A percentile compares a stretch with the other conserved stretches of the same genome.
Evolutionary conservation across 2,888 invertebrate genomes (phyloP).

Genomic region (Megamerina dolium): DNA sequence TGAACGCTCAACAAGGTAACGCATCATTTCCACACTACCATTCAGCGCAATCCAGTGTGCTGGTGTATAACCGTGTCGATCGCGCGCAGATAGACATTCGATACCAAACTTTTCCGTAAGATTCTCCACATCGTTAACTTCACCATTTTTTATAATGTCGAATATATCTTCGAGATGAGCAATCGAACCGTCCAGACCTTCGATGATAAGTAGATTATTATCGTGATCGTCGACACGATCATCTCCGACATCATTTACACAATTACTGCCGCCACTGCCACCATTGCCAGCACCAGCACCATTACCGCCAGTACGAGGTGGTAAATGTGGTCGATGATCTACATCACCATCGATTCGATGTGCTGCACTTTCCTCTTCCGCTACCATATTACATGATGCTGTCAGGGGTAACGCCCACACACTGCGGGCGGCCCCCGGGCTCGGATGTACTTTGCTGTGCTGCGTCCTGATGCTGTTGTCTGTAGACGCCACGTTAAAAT

Average conservation of each 20-base stretch:
- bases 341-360: slow-evolving; percentile 45
- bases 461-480: slow-evolving; percentile 48
- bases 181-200: slow-evolving; percentile 38
- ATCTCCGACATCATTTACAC: slow-evolving; percentile 13
- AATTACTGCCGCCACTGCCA: slow-evolving; percentile 8
- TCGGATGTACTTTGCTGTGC: slow-evolving; percentile 64
- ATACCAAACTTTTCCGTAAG: slow-evolving; percentile 75
- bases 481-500: slow-evolving; percentile 47
- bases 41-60: slow-evolving; percentile 83
- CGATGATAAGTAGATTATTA: slow-evolving; percentile 46
- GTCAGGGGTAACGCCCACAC: slow-evolving; percentile 81
- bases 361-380: slow-evolving; percentile 58
- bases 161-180: slow-evolving; percentile 63
- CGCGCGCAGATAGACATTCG: slow-evolving; percentile 71
- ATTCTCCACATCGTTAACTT: slow-evolving; percentile 76
- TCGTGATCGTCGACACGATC: slow-evolving; percentile 18
- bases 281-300: slow-evolving; percentile 16
- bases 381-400: slow-evolving; percentile 73
- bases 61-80: slow-evolving; percentile 89
- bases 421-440: slow-evolving; percentile 84
- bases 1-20: slow-evolving; percentile 75
- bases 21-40: slow-evolving; percentile 84
- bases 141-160: slow-evolving; percentile 78
- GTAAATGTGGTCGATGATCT: slow-evolving; percentile 39
- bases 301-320: slow-evolving; percentile 28